phyloP scores from a whole-genome alignment of 2,113 vertebrate species.

The Nicator chloris region DNA sequence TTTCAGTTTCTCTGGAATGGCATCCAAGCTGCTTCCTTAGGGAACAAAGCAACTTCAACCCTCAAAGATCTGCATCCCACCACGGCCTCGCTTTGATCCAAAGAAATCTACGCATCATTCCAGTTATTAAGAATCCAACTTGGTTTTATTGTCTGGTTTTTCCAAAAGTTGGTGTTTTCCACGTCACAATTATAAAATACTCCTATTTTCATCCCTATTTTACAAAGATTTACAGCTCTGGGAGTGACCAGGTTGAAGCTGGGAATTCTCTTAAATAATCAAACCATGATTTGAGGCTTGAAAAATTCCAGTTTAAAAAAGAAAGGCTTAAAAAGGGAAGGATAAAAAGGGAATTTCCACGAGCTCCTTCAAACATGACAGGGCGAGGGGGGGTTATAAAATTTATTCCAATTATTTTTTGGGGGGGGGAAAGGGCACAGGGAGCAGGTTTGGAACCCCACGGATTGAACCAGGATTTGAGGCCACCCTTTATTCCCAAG shows the following conservation, averaged over 20 bases:
- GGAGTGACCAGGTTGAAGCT: background rate
- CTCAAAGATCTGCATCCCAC: background rate
- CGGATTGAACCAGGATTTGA: accelerated
- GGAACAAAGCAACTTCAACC: background rate
- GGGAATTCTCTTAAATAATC: background rate
- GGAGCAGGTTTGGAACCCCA: background rate
- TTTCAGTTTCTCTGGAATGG: background rate
- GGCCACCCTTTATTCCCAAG: background rate
- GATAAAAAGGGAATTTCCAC: background rate
- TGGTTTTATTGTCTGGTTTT: slow-evolving; percentile 68
- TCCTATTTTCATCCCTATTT: slow-evolving; percentile 80
- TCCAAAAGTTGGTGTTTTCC: background rate
- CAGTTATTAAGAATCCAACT: slow-evolving; percentile 43
- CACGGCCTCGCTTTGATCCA: background rate
- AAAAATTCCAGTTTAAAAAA: background rate
- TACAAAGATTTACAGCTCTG: slow-evolving; percentile 89
- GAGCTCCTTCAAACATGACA: background rate
- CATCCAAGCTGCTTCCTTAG: background rate
- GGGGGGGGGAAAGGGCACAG: background rate
- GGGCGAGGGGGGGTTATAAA: background rate
- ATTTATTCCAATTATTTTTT: background rate
- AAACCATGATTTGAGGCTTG: background rate
- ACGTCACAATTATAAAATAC: slow-evolving; percentile 70
- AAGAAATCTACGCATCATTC: background rate
- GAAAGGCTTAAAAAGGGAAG: background rate